These are phyloP conservation scores for Volucella inanis DNA, from an alignment of 2,888 invertebrate genomes.

Conservation along the genomic window DNA sequence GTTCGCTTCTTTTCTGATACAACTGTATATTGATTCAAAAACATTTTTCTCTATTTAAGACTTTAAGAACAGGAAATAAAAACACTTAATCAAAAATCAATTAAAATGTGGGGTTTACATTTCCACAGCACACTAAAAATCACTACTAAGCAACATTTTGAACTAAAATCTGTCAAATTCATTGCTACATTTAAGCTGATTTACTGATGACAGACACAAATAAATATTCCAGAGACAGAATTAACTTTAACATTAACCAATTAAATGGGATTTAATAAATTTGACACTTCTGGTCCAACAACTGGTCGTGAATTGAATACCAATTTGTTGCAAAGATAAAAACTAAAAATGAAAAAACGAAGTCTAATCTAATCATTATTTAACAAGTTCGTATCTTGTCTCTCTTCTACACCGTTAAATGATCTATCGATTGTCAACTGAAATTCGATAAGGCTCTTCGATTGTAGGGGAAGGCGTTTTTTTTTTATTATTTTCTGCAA, in stretches of 20 bases:
- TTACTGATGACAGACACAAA: not conserved
- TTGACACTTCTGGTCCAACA: constrained; percentile 15
- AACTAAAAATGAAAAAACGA: not conserved
- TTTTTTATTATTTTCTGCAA: not conserved
- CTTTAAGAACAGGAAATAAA: no score
- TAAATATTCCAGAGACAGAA: not conserved
- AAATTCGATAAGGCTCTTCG: constrained; percentile 34
- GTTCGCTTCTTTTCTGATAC: no score
- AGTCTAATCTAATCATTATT: constrained; percentile 53
- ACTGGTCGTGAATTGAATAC: constrained; percentile 1
- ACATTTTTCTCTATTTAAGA: no score
- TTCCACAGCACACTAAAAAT: constrained; percentile 16
- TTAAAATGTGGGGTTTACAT: constrained; percentile 15
- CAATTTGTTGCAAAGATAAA: constrained; percentile 15
- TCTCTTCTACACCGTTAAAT: constrained; percentile 23
- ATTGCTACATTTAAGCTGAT: not conserved
- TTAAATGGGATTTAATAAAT: constrained; percentile 7
- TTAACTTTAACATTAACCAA: constrained; percentile 6
- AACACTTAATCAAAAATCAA: not conserved
- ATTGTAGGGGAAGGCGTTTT: not conserved
- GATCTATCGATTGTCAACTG: constrained; percentile 40
- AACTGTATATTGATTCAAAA: no score
- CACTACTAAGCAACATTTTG: not conserved
- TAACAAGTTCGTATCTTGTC: not conserved
- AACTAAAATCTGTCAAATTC: not conserved